These are phyloP conservation scores for Mnemiopsis leidyi DNA, from an alignment of 37 sponge, comb jelly and placozoan genomes.

Conservation along the genomic window DNA sequence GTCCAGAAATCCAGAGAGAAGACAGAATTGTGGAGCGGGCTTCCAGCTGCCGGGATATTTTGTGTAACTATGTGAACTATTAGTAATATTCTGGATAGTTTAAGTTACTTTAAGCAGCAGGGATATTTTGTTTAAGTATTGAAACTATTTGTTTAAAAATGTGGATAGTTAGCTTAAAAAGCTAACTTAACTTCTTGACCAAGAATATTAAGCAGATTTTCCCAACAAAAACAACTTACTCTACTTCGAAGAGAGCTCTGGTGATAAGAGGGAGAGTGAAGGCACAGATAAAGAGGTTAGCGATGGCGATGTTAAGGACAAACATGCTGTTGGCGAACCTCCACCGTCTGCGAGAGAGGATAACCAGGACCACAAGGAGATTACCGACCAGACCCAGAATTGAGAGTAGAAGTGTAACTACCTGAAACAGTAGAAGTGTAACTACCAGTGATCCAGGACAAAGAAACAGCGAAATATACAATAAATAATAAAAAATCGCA, in stretches of 20 bases:
- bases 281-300: constrained; percentile 61
- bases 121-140: no score
- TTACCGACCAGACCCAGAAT: constrained; percentile 25
- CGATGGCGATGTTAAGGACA: constrained; percentile 50
- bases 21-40: constrained; percentile 31
- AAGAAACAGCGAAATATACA: no score
- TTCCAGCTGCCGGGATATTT: neutral
- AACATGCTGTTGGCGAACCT: constrained; percentile 59
- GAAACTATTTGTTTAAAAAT: no score
- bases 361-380: constrained; percentile 54
- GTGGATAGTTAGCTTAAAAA: no score
- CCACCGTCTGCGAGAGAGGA: constrained; percentile 38
- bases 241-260: constrained; percentile 42
- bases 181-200: no score
- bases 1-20: constrained; percentile 44
- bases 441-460: no score
- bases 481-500: no score
- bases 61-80: no score
- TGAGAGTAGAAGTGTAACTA: neutral
- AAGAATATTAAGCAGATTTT: no score
- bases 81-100: no score
- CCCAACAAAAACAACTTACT: neutral
- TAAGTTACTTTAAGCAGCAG: no score
- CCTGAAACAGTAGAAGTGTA: neutral
- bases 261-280: constrained; percentile 38